These are phyloP conservation scores for Lagria hirta DNA, from an alignment of 2,888 invertebrate species.

Conservation along the genomic window DNA sequence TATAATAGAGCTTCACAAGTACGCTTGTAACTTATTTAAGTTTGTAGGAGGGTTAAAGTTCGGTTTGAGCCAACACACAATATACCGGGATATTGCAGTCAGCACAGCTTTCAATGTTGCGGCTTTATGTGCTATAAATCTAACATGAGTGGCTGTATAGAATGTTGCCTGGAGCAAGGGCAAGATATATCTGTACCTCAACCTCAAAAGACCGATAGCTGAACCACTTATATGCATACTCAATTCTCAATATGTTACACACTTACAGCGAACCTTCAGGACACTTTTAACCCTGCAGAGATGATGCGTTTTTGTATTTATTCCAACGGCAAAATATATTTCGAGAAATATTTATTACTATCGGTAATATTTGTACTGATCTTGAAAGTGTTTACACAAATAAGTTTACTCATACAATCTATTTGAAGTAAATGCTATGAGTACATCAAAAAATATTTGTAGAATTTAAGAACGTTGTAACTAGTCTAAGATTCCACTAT, in stretches of 20 bases:
- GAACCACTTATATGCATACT: constrained; percentile 38
- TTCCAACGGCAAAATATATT: constrained; percentile 9
- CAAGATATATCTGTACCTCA: constrained; percentile 37
- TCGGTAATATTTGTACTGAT: too few species aligned
- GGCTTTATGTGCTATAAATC: constrained; percentile 44
- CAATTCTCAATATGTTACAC: constrained; percentile 35
- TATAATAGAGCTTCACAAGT: constrained; percentile 17
- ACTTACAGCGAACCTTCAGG: constrained; percentile 11
- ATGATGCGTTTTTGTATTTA: constrained; percentile 10
- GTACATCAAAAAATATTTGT: too few species aligned
- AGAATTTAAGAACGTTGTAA: too few species aligned
- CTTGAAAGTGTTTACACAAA: too few species aligned
- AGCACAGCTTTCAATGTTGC: constrained; percentile 40
- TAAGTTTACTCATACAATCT: too few species aligned
- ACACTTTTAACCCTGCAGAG: constrained; percentile 12
- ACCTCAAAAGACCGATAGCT: constrained; percentile 33
- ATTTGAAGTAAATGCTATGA: too few species aligned
- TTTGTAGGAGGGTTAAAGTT: constrained; percentile 19
- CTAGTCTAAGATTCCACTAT: too few species aligned
- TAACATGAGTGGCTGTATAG: constrained; percentile 42
- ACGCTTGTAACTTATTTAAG: constrained; percentile 27
- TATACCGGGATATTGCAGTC: constrained; percentile 35
- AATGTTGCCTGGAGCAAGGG: constrained; percentile 35
- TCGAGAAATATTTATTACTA: too few species aligned
- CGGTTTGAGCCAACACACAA: constrained; percentile 25